Conservation (phyloP, 2,797 vertebrate species). For the Dallia pectoralis region DNA sequence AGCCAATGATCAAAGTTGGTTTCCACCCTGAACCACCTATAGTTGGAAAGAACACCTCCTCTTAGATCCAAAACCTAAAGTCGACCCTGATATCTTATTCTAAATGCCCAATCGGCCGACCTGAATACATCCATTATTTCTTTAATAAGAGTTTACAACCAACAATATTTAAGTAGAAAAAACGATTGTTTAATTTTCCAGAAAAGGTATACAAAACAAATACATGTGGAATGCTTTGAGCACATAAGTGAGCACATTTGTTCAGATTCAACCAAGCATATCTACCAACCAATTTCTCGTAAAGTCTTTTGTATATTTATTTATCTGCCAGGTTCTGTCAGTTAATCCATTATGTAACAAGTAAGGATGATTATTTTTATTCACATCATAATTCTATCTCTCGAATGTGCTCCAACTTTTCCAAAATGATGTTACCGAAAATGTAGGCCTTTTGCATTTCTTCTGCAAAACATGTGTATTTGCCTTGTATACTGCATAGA, state of each 20-base stretch:
- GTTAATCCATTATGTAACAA: constrained; percentile 67
- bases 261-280: too few species aligned
- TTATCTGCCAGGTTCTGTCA: constrained; percentile 68
- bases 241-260: too few species aligned
- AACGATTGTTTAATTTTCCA: neutral
- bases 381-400: neutral
- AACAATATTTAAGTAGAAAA: neutral
- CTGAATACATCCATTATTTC: too few species aligned
- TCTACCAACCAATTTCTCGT: neutral
- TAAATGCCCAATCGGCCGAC: neutral
- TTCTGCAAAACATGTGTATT: too few species aligned
- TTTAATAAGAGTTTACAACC: too few species aligned
- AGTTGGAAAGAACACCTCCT: constrained; percentile 18
- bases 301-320: constrained; percentile 2
- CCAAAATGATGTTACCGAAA: too few species aligned
- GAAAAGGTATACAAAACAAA: too few species aligned
- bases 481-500: too few species aligned
- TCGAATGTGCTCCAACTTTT: too few species aligned
- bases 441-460: too few species aligned
- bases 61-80: neutral
- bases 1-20: constrained; percentile 96
- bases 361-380: constrained; percentile 54
- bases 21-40: constrained; percentile 92
- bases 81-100: neutral
- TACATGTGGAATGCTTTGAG: too few species aligned